Conservation (phyloP, 2,113 vertebrate species). For the Elephantulus edwardii region DNA sequence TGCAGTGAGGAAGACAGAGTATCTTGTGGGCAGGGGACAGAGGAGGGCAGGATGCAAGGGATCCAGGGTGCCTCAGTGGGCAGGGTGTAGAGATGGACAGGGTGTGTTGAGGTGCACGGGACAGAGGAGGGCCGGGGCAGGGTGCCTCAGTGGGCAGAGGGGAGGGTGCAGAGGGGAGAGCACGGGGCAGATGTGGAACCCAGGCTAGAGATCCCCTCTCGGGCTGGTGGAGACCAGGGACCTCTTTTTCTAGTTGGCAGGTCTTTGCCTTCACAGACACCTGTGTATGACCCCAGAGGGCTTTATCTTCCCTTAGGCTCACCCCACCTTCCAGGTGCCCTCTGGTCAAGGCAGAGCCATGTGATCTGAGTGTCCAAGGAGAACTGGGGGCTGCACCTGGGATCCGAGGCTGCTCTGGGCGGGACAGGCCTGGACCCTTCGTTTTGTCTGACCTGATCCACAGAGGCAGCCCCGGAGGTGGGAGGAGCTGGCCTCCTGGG, state of each 20-base stretch:
- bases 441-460: too few species aligned
- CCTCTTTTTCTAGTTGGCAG: background rate
- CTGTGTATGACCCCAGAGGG: background rate
- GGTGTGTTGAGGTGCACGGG: too few species aligned
- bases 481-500: background rate
- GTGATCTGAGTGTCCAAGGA: background rate
- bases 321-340: background rate
- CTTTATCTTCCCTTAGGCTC: background rate
- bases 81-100: too few species aligned
- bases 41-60: too few species aligned
- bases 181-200: background rate
- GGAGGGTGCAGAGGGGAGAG: background rate
- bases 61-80: too few species aligned
- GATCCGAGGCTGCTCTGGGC: background rate
- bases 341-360: background rate
- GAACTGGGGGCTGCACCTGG: background rate
- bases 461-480: rapidly evolving
- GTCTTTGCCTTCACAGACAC: background rate
- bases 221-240: background rate
- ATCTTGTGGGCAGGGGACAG: too few species aligned
- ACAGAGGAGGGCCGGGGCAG: too few species aligned
- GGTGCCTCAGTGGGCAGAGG: background rate
- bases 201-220: background rate
- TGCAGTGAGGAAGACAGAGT: too few species aligned
- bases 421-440: background rate